Base-by-base conservation (phyloP, 1,140 invertebrate genomes). In the Lasioglossum baleicum region DNA sequence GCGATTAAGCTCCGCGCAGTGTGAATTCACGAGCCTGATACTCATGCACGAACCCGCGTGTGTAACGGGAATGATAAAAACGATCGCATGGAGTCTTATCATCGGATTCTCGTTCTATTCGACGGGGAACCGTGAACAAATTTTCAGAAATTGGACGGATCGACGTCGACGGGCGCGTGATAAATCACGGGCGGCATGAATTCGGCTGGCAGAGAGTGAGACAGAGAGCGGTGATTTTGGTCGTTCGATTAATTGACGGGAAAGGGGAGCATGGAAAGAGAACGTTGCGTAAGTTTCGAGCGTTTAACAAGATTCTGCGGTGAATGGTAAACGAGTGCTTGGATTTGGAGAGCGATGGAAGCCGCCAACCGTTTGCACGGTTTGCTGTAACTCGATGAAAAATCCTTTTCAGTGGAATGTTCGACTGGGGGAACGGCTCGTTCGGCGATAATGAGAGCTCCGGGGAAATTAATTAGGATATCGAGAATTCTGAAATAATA, bases 261-360 rank as follows among this genome's bases (percentile, higher is more conserved):
- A 70, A 64, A 75, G 70, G 77, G 20, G 53, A 26, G 26, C 68
- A 13, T 44, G 69, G 76, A 63, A 1, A 79, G 69, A 86, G 64
- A 35, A 5, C 69, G 31, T 77, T 75, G 66, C 83, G 48, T 65
- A 83, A 87, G 71, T 85, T 73, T 61, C 65, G 77, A 72, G 53
- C 75, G 75, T 70, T 80, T 83, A 88, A 88, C 81, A 83, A 87
- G 84, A 83, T 87, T 77, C 56, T 68, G 81, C 64, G 75, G 81
- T 76, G 70, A 78, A 79, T 75, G 75, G 76, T 74, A 79, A 83
- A 67, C 75, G 76, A 66, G 40, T 65, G 64, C 66, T 83, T 72
- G 64, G 64, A 80, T 81, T 78, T 77, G 3, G 84, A 40, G 75
- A 82, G 75, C 79, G 73, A 67, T 78, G 56, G 68, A 69, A 35